These are phyloP conservation scores for Idaea dimidiata DNA, from an alignment of 2,888 invertebrate genomes.

Conservation along the genomic window DNA sequence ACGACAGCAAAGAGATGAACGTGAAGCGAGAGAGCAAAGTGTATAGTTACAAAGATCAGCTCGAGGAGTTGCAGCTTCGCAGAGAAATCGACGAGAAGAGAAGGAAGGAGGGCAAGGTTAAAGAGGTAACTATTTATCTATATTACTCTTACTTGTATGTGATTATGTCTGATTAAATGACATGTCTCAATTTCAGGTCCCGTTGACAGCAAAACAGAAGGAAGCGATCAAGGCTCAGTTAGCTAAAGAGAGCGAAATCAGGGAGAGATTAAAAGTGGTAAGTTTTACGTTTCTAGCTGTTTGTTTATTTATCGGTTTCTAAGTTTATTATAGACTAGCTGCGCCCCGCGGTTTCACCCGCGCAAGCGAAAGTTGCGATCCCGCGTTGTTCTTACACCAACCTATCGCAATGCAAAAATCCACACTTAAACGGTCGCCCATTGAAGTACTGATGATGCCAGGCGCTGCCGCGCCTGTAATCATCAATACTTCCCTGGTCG, in stretches of 20 bases:
- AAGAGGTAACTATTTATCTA: conserved; percentile 60
- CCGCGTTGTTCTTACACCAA: too few species aligned
- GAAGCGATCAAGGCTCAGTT: conserved; percentile 93
- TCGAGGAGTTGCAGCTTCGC: conserved; percentile 95
- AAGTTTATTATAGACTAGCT: too few species aligned
- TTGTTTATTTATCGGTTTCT: too few species aligned
- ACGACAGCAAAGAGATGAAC: conserved; percentile 83
- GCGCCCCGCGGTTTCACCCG: too few species aligned
- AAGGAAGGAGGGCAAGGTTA: conserved; percentile 88
- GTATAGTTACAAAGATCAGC: conserved; percentile 97
- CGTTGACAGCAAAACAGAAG: conserved; percentile 90
- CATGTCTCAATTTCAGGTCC: conserved; percentile 43
- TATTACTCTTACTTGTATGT: conserved; percentile 5
- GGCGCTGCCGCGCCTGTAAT: too few species aligned
- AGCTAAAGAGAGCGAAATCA: conserved; percentile 90
- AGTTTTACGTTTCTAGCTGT: conserved; percentile 40
- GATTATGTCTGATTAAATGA: too few species aligned
- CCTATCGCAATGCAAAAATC: too few species aligned
- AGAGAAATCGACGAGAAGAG: conserved; percentile 95
- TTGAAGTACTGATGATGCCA: too few species aligned
- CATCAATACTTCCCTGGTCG: too few species aligned
- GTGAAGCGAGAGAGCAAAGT: conserved; percentile 97
- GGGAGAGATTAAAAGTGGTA: conserved; percentile 84
- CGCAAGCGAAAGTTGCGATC: too few species aligned
- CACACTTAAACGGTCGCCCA: too few species aligned